A percentile compares a stretch with the other conserved stretches of the same genome.
These are phyloP conservation scores for Melanotaenia nigrans DNA, from an alignment of 2,797 vertebrate genomes.

Conservation along the genomic window DNA sequence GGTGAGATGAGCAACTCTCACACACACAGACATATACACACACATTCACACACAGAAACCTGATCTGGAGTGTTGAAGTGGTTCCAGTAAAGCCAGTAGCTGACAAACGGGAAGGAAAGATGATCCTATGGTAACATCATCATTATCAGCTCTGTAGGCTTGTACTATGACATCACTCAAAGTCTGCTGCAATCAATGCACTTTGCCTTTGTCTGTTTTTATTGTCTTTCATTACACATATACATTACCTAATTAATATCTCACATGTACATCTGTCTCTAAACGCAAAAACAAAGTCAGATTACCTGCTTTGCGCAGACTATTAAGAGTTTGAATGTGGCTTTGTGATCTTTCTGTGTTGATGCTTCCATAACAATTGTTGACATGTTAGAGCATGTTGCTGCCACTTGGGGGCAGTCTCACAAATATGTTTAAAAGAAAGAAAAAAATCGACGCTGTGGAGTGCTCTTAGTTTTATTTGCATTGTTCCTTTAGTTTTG, in stretches of 20 bases:
- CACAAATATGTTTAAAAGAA: too few relatives aligned
- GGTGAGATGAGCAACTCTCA: slow-evolving; percentile 36
- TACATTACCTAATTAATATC: slow-evolving; percentile 56
- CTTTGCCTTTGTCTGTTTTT: slow-evolving; percentile 47
- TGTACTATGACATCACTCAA: slow-evolving; percentile 52
- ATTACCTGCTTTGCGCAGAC: slow-evolving; percentile 29
- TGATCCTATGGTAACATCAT: slow-evolving; percentile 77
- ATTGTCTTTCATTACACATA: slow-evolving; percentile 44
- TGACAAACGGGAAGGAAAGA: slow-evolving; percentile 80
- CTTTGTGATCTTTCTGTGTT: too few relatives aligned
- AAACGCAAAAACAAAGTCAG: slow-evolving; percentile 39
- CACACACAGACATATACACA: slow-evolving; percentile 26
- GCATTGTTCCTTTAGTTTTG: too few relatives aligned
- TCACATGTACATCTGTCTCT: slow-evolving; percentile 34
- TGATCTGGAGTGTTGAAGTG: slow-evolving; percentile 61
- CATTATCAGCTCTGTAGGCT: slow-evolving; percentile 68
- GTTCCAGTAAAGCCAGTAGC: slow-evolving; percentile 73
- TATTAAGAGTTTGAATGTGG: background rate
- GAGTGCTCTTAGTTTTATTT: too few relatives aligned
- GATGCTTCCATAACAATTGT: too few relatives aligned
- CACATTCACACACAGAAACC: slow-evolving; percentile 52
- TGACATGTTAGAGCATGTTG: too few relatives aligned
- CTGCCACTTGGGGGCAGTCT: too few relatives aligned
- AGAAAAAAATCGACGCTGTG: too few relatives aligned
- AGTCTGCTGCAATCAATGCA: slow-evolving; percentile 58